These are phyloP conservation scores for Drosophila silvestris DNA, from an alignment of 2,888 invertebrate genomes.

Conservation along the genomic window DNA sequence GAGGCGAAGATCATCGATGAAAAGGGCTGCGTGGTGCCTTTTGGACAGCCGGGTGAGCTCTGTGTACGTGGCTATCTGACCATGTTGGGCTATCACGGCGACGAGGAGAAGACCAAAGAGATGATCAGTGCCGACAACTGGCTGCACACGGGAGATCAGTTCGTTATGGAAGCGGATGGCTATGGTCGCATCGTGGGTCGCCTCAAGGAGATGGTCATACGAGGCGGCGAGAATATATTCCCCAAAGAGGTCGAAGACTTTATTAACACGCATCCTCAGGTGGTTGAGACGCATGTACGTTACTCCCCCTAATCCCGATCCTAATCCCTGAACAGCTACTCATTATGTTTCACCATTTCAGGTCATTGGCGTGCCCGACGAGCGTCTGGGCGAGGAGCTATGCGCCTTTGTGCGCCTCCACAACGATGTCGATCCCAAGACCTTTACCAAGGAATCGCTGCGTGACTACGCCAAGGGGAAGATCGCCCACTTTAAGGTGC, in stretches of 20 bases:
- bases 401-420: constrained; percentile 88
- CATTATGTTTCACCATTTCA: constrained; percentile 55
- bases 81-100: constrained; percentile 92
- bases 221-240: constrained; percentile 93
- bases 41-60: constrained; percentile 90
- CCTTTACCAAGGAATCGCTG: constrained; percentile 87
- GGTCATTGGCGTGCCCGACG: constrained; percentile 90
- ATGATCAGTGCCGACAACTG: constrained; percentile 89
- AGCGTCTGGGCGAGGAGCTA: constrained; percentile 90
- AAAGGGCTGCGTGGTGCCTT: constrained; percentile 88
- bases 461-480: constrained; percentile 88
- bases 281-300: constrained; percentile 89
- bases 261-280: constrained; percentile 89
- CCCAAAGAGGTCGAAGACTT: constrained; percentile 92
- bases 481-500: constrained; percentile 92
- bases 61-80: constrained; percentile 89
- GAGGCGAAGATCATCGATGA: constrained; percentile 88
- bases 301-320: background rate
- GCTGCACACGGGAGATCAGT: constrained; percentile 90
- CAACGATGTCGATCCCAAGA: constrained; percentile 80
- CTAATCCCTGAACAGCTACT: background rate
- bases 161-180: constrained; percentile 88
- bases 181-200: constrained; percentile 90
- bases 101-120: constrained; percentile 89
- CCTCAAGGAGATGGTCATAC: constrained; percentile 91